Evolutionary conservation across 2,113 vertebrate species (phyloP).

Genomic region (Semnornis frantzii): DNA sequence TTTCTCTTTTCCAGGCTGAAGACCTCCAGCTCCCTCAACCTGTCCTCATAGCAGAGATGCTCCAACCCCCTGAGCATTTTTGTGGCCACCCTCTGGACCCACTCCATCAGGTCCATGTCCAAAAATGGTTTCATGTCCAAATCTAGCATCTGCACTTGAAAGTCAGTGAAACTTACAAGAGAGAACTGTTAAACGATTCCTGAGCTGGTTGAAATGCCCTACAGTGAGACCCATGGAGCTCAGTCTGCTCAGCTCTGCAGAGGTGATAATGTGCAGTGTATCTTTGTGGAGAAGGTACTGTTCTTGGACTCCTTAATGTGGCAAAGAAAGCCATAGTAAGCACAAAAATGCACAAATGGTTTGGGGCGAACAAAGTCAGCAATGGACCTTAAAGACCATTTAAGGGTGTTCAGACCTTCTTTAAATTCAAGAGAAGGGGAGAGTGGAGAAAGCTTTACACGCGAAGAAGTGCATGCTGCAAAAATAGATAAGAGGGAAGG

Average conservation of each 20-base stretch:
- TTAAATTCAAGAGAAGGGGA: not conserved
- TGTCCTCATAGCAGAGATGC: too few species aligned
- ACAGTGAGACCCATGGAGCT: not conserved
- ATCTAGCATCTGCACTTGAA: not conserved
- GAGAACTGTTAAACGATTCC: not conserved
- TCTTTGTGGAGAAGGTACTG: not conserved
- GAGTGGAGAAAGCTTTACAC: not conserved
- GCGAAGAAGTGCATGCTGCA: not conserved
- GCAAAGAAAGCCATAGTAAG: not conserved
- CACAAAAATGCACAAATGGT: not conserved
- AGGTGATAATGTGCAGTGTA: not conserved
- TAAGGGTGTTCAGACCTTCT: too few species aligned
- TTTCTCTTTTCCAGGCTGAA: too few species aligned
- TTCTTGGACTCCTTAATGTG: not conserved
- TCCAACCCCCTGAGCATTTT: too few species aligned
- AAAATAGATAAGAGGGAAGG: not conserved
- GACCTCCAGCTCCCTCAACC: too few species aligned
- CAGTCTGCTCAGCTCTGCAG: not conserved
- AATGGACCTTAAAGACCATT: not conserved
- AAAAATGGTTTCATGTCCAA: not conserved
- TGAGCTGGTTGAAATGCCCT: not conserved
- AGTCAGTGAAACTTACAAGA: not conserved
- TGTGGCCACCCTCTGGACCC: too few species aligned
- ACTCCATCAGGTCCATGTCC: too few species aligned
- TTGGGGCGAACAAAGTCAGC: not conserved